Base-by-base conservation (phyloP, 2,888 invertebrate species). In the Formica aserva region DNA sequence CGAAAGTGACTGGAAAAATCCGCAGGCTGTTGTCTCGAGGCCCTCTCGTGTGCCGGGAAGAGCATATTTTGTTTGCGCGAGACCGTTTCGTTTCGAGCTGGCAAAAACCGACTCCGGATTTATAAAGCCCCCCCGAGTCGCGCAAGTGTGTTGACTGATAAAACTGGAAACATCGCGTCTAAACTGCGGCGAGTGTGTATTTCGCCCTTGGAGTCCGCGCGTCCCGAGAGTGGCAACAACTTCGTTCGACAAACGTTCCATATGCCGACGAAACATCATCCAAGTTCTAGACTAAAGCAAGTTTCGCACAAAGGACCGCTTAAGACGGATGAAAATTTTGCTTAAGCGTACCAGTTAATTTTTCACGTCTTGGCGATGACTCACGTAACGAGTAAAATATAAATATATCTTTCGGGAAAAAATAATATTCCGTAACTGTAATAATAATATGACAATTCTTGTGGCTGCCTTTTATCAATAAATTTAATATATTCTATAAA, bases 141-240 rank as follows among this genome's bases (percentile, higher is more conserved):
- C n/a, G 52, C 91, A 91, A 92, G 92, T 92, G 92, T 87, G 88
- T 91, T 90, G 90, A 87, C 90, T 89, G 92, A 92, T 92, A 92
- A 92, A 92, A 91, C 91, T 90, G 90, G 87, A 90, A 92, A 92
- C 90, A 90, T 86, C 85, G 85, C 89, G 86, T 90, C 89, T 91
- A 90, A 91, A 89, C 88, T 76, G 72, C 81, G 48, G 74, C 62
- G 75, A 82, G 82, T 48, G 74, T 87, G 83, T 88, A 86, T 87
- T 88, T 87, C 89, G 81, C 83, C 67, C 86, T 87, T 88, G 82
- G 85, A 87, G 86, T 84, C 76, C 26, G 48, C 48, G 48, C 18
- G 52, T 26, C 72, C 84, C 86, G 85, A 85, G 86, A 89, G 86
- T 78, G 60, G 69, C 83, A 89, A 86, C 84, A 87, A 89, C 89